phyloP scores from a whole-genome alignment of 1,140 invertebrate genomes.

The Uloborus diversus region DNA sequence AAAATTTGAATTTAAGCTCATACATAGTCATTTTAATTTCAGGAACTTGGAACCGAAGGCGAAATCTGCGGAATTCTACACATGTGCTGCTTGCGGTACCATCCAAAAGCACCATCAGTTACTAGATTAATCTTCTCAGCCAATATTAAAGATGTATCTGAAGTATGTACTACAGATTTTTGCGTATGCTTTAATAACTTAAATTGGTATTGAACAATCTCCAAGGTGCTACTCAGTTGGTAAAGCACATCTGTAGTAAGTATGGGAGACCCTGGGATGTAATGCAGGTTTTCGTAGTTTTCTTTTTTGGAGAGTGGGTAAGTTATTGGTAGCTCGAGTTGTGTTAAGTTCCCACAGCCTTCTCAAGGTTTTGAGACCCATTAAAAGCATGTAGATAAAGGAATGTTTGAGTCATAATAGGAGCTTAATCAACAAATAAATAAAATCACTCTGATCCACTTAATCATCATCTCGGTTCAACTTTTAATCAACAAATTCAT shows the following conservation, averaged over 20 bases:
- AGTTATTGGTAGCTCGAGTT: too few relatives aligned
- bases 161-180: constrained; percentile 1
- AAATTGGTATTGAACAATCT: not conserved
- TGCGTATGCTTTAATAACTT: not conserved
- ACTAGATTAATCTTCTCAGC: constrained; percentile 16
- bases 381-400: too few relatives aligned
- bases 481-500: too few relatives aligned
- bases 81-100: constrained; percentile 17
- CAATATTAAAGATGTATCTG: constrained; percentile 4
- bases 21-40: not conserved
- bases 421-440: too few relatives aligned
- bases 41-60: not conserved
- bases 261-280: not conserved
- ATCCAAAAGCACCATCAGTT: not conserved
- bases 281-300: not conserved
- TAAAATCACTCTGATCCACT: too few relatives aligned
- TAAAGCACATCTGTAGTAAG: not conserved
- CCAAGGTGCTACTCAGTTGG: not conserved
- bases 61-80: constrained; percentile 14
- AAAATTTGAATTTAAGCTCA: not conserved
- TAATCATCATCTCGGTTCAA: too few relatives aligned
- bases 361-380: too few relatives aligned
- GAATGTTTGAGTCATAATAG: too few relatives aligned
- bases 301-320: not conserved
- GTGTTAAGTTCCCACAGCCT: too few relatives aligned